Evolutionary conservation across 2,113 vertebrate genomes (phyloP).

Genomic region (Pomatostomus ruficeps): DNA sequence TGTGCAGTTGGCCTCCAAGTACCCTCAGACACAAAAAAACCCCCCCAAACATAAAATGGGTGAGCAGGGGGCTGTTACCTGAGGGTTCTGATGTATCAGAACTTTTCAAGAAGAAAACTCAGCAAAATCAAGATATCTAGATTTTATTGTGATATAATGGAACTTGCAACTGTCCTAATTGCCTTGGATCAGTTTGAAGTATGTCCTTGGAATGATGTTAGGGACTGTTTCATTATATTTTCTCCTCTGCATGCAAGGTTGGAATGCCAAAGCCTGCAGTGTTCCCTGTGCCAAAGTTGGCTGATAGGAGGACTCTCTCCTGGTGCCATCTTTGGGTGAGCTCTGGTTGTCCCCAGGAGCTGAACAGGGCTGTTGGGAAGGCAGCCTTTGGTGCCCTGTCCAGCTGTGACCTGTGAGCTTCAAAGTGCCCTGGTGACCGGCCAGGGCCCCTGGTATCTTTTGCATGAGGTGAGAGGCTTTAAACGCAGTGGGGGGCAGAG

Average conservation of each 20-base stretch:
- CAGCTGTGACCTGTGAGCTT: neutral
- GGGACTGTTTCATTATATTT: neutral
- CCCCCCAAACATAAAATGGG: accelerated
- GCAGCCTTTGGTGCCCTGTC: neutral
- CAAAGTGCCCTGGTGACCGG: neutral
- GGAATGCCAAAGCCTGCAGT: neutral
- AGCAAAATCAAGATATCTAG: neutral
- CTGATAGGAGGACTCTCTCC: neutral
- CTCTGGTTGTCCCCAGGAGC: neutral
- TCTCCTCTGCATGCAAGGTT: neutral
- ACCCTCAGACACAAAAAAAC: neutral
- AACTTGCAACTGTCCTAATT: neutral
- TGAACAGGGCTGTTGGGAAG: neutral
- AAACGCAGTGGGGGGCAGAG: neutral
- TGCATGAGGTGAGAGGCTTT: neutral
- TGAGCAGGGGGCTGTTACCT: neutral
- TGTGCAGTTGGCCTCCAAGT: neutral
- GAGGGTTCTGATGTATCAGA: neutral
- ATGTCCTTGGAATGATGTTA: neutral
- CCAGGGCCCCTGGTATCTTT: neutral
- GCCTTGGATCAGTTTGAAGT: neutral
- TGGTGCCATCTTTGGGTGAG: neutral
- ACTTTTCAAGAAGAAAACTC: neutral
- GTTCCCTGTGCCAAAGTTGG: neutral
- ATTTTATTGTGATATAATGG: neutral